A percentile compares a stretch with the other conserved stretches of the same genome.
phyloP scores from a whole-genome alignment of 1,140 invertebrate genomes.

The Dryas iulia region DNA sequence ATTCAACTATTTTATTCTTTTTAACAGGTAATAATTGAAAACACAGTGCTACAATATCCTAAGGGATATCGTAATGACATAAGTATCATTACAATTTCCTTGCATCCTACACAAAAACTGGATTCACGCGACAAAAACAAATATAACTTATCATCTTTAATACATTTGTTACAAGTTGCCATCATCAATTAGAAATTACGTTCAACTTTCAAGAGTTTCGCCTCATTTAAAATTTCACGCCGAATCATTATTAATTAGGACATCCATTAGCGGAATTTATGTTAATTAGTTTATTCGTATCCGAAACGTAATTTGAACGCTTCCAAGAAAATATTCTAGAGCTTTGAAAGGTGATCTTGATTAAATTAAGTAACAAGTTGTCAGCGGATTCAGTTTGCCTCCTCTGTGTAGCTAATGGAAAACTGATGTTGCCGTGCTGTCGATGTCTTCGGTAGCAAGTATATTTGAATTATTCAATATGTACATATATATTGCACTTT shows the following conservation, averaged over 20 bases:
- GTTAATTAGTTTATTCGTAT: neutral
- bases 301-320: neutral
- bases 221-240: neutral
- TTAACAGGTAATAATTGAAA: no score
- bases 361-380: constrained; percentile 23
- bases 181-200: constrained; percentile 1
- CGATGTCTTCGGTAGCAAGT: neutral
- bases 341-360: constrained; percentile 23
- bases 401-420: constrained; percentile 12
- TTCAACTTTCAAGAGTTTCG: neutral
- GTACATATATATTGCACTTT: neutral
- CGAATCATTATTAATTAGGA: constrained; percentile 3
- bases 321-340: neutral
- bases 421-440: constrained; percentile 16
- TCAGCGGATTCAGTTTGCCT: constrained; percentile 5
- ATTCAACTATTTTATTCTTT: no score
- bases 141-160: neutral
- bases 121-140: no score
- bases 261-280: constrained; percentile 1
- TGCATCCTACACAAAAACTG: no score
- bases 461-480: neutral
- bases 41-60: no score
- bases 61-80: no score
- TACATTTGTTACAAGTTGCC: neutral
- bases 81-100: no score